phyloP scores from a whole-genome alignment of 2,797 vertebrate species.

The Macropus fuliginosus region DNA sequence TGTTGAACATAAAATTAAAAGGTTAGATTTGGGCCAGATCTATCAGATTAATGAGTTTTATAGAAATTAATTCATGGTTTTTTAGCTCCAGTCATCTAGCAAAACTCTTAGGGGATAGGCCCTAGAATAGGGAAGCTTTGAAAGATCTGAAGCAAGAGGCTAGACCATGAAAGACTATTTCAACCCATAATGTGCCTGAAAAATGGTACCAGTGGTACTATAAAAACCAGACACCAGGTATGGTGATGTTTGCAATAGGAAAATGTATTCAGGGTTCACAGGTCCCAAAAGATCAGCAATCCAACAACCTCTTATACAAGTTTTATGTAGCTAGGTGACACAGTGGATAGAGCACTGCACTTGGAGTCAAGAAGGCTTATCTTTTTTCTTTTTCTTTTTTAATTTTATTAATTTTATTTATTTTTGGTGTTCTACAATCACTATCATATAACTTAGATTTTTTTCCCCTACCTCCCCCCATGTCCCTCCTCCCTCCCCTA shows the following conservation, averaged over 20 bases:
- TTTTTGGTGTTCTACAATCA: no score
- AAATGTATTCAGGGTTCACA: background rate
- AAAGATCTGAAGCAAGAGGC: background rate
- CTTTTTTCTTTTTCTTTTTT: background rate
- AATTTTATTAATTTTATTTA: no score
- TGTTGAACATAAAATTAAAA: background rate
- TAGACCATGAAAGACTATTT: background rate
- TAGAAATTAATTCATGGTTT: background rate
- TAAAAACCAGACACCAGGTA: background rate
- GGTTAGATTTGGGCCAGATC: background rate
- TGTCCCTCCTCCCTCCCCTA: no score
- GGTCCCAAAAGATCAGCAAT: background rate
- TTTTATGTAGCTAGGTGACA: background rate
- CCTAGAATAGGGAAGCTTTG: background rate
- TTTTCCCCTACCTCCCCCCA: no score
- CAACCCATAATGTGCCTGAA: background rate
- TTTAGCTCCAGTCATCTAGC: background rate
- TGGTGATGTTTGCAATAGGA: background rate
- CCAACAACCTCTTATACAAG: background rate
- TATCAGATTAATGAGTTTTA: background rate
- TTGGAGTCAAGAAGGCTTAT: background rate
- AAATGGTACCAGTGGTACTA: background rate
- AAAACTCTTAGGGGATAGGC: background rate
- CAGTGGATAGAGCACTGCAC: background rate
- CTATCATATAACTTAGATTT: no score